Percentiles rank a stretch among this genome's conserved stretches.
Evolutionary conservation across 2,797 vertebrate genomes (phyloP).

Genomic region (Fistularia commersonii): DNA sequence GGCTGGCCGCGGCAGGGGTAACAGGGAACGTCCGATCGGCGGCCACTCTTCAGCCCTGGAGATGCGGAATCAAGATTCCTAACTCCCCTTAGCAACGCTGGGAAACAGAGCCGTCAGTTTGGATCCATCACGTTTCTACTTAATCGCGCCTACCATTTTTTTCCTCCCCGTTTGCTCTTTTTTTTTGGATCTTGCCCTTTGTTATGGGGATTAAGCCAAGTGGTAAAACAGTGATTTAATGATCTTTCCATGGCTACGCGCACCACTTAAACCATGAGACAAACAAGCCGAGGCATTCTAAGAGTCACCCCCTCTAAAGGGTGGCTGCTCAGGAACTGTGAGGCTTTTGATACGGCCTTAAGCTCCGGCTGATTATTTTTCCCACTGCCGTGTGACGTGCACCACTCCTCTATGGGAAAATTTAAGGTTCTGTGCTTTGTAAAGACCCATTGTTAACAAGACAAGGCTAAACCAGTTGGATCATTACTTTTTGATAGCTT

Average conservation of each 20-base stretch:
- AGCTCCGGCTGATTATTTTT: conserved; percentile 60
- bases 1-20: conserved; percentile 58
- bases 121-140: conserved; percentile 77
- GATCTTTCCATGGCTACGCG: conserved; percentile 79
- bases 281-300: conserved; percentile 71
- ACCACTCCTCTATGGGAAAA: conserved; percentile 68
- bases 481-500: conserved; percentile 53
- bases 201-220: conserved; percentile 77
- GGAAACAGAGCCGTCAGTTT: conserved; percentile 79
- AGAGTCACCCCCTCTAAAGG: conserved; percentile 71
- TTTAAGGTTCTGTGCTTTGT: conserved; percentile 54
- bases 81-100: conserved; percentile 71
- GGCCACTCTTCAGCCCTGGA: conserved; percentile 49
- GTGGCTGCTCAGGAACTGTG: conserved; percentile 65
- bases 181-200: conserved; percentile 73
- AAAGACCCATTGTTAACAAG: conserved; percentile 59
- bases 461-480: conserved; percentile 52
- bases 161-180: conserved; percentile 46
- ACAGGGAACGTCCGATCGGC: conserved; percentile 58
- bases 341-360: conserved; percentile 69
- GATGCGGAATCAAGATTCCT: conserved; percentile 63
- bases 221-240: conserved; percentile 85
- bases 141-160: conserved; percentile 68
- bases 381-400: conserved; percentile 59
- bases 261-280: conserved; percentile 75